Evolutionary conservation across 2,113 vertebrate genomes (phyloP).

Genomic region (Alligator mississippiensis): DNA sequence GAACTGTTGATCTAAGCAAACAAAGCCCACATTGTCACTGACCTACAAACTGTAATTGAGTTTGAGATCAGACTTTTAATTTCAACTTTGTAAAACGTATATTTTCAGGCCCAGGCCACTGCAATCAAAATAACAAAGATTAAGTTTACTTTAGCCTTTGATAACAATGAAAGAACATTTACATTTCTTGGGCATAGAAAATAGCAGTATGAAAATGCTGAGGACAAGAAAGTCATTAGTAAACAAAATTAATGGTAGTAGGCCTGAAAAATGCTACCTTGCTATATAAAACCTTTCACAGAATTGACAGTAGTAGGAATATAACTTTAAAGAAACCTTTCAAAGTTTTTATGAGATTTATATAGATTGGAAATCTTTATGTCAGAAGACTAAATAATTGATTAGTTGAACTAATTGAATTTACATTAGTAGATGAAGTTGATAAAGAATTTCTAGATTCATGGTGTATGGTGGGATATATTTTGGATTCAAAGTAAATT

Average conservation of each 20-base stretch:
- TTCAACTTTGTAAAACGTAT: slow-evolving; percentile 23
- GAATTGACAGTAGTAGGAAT: slow-evolving; percentile 31
- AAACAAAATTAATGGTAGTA: slow-evolving; percentile 54
- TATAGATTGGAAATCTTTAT: slow-evolving; percentile 14
- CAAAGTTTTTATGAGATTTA: slow-evolving; percentile 36
- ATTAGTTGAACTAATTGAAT: slow-evolving; percentile 51
- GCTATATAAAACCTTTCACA: slow-evolving; percentile 21
- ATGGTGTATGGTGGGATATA: neutral
- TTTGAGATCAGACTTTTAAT: slow-evolving; percentile 26
- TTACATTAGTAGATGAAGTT: slow-evolving; percentile 24
- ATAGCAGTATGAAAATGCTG: slow-evolving; percentile 58
- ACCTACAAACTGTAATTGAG: slow-evolving; percentile 2
- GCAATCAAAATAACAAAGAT: slow-evolving; percentile 5
- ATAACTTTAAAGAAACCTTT: slow-evolving; percentile 59
- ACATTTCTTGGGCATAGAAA: slow-evolving; percentile 39
- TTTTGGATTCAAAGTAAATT: slow-evolving; percentile 5
- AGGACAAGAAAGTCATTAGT: slow-evolving; percentile 52
- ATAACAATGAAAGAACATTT: slow-evolving; percentile 53
- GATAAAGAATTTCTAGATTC: slow-evolving; percentile 23
- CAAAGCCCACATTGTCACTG: neutral
- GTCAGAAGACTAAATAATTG: neutral
- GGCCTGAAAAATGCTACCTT: slow-evolving; percentile 48
- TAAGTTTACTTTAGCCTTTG: slow-evolving; percentile 28
- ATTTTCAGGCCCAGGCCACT: neutral
- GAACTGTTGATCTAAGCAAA: neutral